Conservation (phyloP, 2,113 vertebrate species). For the Sapajus apella region DNA sequence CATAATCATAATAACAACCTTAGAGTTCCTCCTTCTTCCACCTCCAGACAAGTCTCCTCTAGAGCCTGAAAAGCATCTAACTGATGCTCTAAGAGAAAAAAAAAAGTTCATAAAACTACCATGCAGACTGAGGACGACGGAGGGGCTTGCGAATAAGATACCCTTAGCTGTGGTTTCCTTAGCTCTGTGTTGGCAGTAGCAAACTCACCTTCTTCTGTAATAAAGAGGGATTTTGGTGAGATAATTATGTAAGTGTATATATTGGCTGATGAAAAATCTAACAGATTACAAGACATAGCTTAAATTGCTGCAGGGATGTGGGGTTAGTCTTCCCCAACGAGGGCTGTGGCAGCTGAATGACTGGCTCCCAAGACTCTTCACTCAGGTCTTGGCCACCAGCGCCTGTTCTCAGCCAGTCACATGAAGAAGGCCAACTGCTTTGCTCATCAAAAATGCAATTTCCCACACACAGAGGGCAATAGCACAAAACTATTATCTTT, state of each 20-base stretch:
- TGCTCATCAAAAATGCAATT: constrained; percentile 39
- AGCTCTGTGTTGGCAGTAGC: too few relatives aligned
- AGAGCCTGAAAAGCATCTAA: neutral
- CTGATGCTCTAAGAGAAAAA: neutral
- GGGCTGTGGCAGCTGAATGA: neutral
- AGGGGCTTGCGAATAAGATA: rapidly evolving
- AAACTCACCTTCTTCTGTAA: neutral
- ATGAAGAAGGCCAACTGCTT: neutral
- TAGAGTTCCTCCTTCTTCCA: neutral
- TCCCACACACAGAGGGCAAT: neutral
- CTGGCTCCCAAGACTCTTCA: neutral
- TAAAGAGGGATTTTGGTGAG: neutral
- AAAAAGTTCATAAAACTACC: neutral
- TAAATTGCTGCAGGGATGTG: too few relatives aligned
- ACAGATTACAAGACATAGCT: neutral
- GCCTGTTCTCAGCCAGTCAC: neutral
- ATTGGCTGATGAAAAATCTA: neutral
- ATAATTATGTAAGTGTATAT: neutral
- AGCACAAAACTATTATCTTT: constrained; percentile 27
- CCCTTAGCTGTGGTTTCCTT: neutral
- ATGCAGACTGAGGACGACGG: neutral
- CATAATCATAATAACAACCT: neutral
- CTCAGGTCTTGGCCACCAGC: neutral
- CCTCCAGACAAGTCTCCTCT: neutral
- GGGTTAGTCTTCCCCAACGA: too few relatives aligned